Conservation (phyloP, 2,797 vertebrate species). For the Acestrorhynchus altus region DNA sequence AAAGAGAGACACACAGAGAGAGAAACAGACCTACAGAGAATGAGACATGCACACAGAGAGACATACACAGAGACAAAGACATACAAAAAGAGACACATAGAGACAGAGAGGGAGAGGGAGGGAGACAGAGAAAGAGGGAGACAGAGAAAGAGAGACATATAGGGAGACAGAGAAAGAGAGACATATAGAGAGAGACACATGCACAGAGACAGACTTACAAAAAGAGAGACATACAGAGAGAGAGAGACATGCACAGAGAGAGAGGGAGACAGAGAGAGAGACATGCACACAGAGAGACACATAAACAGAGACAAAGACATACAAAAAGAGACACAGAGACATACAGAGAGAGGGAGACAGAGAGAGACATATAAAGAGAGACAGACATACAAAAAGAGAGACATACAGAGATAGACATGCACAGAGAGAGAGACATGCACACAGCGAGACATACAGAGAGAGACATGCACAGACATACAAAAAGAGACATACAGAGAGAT, state of each 20-base stretch:
- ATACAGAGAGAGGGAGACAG: slow-evolving; percentile 33
- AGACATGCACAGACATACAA: slow-evolving; percentile 39
- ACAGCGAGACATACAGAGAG: slow-evolving; percentile 32
- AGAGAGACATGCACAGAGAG: slow-evolving; percentile 29
- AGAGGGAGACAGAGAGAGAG: slow-evolving; percentile 43
- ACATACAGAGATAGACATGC: slow-evolving; percentile 25
- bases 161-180: slow-evolving; percentile 33
- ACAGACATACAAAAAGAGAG: slow-evolving; percentile 24
- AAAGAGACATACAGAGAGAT: slow-evolving; percentile 34
- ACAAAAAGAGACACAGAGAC: too few species aligned
- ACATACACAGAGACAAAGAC: too few species aligned
- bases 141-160: slow-evolving; percentile 22
- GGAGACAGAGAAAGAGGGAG: slow-evolving; percentile 45
- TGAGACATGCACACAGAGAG: not conserved
- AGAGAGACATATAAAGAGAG: slow-evolving; percentile 44
- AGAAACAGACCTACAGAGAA: slow-evolving; percentile 46
- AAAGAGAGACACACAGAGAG: slow-evolving; percentile 35
- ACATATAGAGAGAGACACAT: slow-evolving; percentile 43
- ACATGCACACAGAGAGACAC: too few species aligned
- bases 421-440: slow-evolving; percentile 45
- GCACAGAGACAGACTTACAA: too few species aligned
- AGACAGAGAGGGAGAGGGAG: slow-evolving; percentile 36
- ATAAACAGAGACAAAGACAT: slow-evolving; percentile 45
- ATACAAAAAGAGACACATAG: too few species aligned
- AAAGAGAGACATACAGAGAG: slow-evolving; percentile 26